These are phyloP conservation scores for Rhynchonema sp. DNA, from an alignment of 2,888 invertebrate genomes.

Conservation along the genomic window DNA sequence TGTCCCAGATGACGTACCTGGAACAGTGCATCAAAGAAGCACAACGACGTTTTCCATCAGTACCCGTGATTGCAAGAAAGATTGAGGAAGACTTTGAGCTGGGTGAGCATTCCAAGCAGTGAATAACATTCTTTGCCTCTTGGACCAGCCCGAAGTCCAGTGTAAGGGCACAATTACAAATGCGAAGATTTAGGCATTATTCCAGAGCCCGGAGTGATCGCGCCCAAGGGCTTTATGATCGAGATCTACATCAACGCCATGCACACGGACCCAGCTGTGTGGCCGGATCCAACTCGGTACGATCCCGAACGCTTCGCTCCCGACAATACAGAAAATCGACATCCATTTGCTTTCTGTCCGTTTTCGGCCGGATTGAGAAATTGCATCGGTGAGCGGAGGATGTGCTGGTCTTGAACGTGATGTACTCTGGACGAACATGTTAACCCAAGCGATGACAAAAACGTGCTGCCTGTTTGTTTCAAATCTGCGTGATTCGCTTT, in stretches of 20 bases:
- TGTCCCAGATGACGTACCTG: not conserved
- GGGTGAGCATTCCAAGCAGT: no score
- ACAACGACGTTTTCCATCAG: not conserved
- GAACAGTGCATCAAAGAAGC: not conserved
- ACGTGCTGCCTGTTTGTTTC: no score
- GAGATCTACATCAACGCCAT: not conserved
- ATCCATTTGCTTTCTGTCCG: not conserved
- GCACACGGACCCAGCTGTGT: not conserved
- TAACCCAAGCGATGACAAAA: no score
- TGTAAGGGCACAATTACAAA: no score
- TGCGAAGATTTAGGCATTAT: no score
- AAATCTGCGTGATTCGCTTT: no score
- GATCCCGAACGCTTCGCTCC: not conserved
- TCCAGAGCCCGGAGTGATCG: not conserved
- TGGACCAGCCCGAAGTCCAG: no score
- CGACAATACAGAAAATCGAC: not conserved
- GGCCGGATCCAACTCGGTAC: not conserved
- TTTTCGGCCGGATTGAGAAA: not conserved
- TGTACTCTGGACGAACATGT: no score
- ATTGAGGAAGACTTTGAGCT: not conserved
- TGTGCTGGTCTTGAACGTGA: no score
- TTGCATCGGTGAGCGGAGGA: not conserved
- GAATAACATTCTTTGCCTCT: no score
- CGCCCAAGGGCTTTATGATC: not conserved
- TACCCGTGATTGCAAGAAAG: not conserved